Evolutionary conservation across 2,888 invertebrate genomes (phyloP), one percentile per base, ranked within the genome.

Genomic region (Tenthredo amoena): DNA sequence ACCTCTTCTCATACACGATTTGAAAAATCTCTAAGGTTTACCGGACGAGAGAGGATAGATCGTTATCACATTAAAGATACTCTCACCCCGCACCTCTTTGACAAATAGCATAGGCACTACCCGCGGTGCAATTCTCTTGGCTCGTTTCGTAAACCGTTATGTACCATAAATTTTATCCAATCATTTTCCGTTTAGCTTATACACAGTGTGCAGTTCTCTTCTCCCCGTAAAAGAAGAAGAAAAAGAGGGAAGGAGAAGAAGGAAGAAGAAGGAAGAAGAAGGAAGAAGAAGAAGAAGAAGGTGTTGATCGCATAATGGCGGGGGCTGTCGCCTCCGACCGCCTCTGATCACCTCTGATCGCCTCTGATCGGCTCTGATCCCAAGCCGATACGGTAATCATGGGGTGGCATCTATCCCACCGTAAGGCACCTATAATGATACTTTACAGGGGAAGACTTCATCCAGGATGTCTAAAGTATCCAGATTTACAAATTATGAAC

Each of bases 251-350:
- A 74, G 10, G 6, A 88, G 40, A 74, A 74, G n/a, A 26, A 74
- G n/a, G 6, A 88, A 91, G 91, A 68, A 15, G 71, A 71, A 37
- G 71, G 37, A 31, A 5, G 62, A 26, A 68, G 26, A 4, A 68
- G 10, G 65, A 31, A 43, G 43, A 74, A 74, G 43, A 43, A 21
- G 4, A 71, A 71, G 71, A 71, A 31, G n/a, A 88, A 92, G 92
- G 92, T 92, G 92, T 92, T 91, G 92, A 92, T 92, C 91, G 91
- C 90, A 91, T 92, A 92, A 92, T 92, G 89, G 91, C 89, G 89
- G 90, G 88, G 88, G 89, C 89, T 90, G 90, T 91, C 82, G 68
- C 68, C 65, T 83, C 89, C 90, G 91, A 90, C 90, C 82, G 82
- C 43, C 68, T 83, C 89, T 90, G 91, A 91, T 77, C 81, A 50